Percentiles rank a stretch among this genome's conserved stretches.
Evolutionary conservation across 2,113 vertebrate species (phyloP).

Genomic region (Paralichthys olivaceus): DNA sequence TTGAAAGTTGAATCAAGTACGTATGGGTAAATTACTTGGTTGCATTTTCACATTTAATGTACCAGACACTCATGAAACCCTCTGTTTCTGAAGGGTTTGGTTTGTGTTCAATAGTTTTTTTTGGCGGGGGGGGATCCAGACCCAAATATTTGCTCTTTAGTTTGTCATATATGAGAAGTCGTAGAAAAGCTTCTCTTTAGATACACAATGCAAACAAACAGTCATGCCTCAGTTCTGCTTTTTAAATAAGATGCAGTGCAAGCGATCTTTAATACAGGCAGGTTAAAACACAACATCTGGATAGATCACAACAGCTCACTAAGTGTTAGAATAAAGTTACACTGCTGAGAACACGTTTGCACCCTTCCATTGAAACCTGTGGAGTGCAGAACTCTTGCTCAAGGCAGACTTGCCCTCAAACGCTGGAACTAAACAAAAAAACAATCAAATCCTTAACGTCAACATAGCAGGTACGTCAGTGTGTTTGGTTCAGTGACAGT

Average conservation of each 20-base stretch:
- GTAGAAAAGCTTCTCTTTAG: too few species aligned
- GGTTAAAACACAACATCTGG: constrained; percentile 55
- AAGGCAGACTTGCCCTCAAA: not conserved
- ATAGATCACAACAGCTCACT: constrained; percentile 21
- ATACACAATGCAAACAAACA: not conserved
- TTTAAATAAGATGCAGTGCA: constrained; percentile 38
- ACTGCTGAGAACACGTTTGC: constrained; percentile 7
- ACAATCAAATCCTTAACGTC: not conserved
- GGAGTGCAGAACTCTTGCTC: constrained; percentile 10
- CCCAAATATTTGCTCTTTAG: too few species aligned
- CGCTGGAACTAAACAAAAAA: not conserved
- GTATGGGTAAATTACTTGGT: too few species aligned
- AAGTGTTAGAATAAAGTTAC: constrained; percentile 1
- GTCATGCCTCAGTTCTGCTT: constrained; percentile 18
- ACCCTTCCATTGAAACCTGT: constrained; percentile 4
- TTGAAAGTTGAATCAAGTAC: too few species aligned
- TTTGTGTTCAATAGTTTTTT: not conserved
- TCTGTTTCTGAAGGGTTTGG: too few species aligned
- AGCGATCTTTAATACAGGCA: constrained; percentile 59
- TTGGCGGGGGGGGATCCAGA: too few species aligned
- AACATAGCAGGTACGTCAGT: not conserved
- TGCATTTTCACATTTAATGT: too few species aligned
- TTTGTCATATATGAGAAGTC: too few species aligned
- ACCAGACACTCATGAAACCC: too few species aligned
- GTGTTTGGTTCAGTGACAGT: too few species aligned